These are phyloP conservation scores for Stegodyphus dumicola DNA, from an alignment of 1,140 invertebrate genomes.

Conservation along the genomic window DNA sequence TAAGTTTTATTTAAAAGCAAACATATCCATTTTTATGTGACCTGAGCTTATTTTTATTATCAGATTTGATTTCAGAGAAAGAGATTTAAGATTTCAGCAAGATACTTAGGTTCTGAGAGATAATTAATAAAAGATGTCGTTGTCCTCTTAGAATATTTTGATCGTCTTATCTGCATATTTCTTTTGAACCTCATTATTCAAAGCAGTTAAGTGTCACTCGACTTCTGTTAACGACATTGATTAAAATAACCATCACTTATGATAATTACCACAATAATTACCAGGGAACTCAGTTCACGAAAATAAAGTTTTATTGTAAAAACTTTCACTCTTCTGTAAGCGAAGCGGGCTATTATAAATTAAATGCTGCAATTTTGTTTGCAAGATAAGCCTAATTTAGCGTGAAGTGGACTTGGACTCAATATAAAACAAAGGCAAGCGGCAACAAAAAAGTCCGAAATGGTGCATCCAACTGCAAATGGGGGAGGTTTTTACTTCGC, in stretches of 20 bases:
- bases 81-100: too few species aligned
- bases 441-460: slow-evolving; percentile 10
- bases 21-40: too few species aligned
- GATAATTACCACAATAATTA: slow-evolving; percentile 30
- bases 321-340: neutral
- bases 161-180: too few species aligned
- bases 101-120: too few species aligned
- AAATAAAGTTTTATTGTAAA: neutral
- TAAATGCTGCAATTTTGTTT: slow-evolving; percentile 33
- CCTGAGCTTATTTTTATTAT: too few species aligned
- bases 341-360: neutral
- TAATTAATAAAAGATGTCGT: too few species aligned
- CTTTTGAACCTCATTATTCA: too few species aligned
- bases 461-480: slow-evolving; percentile 44
- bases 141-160: too few species aligned
- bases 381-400: slow-evolving; percentile 50
- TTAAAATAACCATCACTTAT: slow-evolving; percentile 8
- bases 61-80: too few species aligned
- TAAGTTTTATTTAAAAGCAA: too few species aligned
- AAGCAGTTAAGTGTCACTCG: too few species aligned
- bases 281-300: neutral
- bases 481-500: slow-evolving; percentile 42
- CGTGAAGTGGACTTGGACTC: slow-evolving; percentile 14
- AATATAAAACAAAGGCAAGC: slow-evolving; percentile 37
- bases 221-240: neutral